Evolutionary conservation across 35 echinoderm and acorn worm species (phyloP), one percentile per base, ranked within the genome.

Genomic region (Heliocidaris erythrogramma): DNA sequence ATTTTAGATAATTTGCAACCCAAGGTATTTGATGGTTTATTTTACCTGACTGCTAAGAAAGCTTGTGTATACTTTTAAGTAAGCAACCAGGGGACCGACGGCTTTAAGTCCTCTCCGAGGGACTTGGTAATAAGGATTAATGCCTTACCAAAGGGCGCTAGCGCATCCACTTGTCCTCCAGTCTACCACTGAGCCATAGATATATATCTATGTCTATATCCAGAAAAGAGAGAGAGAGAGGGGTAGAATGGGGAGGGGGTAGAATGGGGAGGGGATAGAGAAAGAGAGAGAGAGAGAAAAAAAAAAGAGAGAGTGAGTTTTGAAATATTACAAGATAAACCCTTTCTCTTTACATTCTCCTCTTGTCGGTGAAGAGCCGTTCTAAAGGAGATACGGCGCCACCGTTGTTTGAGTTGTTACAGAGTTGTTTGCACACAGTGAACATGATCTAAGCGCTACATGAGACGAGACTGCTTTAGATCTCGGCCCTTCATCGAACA

Each of bases 401-500:
- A 69, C 17, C 86, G 31, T 16, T 88, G 86, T 88, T 88, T 88
- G 86, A 88, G 86, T 88, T 88, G 30, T 88, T 48, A 32, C 30
- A 48, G 86, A 17, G 12, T 42, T 88, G 86, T 88, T 88, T 88
- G 86, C 86, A 27, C 30, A 42, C 47, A 48, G 31, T 48, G 86
- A 88, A 88, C 86, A 88, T 88, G 86, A 88, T 88, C 86, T 88
- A 48, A 31, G 8, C 60, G 60, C 21, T 69, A 69, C 60, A 69
- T 18, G 17, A 69, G 60, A 27, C 17, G 4, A 69, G 24, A 69
- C 60, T 27, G 21, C 17, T 69, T 69, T 69, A 24, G 65, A 78
- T 78, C 65, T 78, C 65, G 21, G 27, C 5, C 27, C 65, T 18
- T 24, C 2, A 4, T n/a, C n/a, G 65, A 78, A 78, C 65, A 78